These are phyloP conservation scores for Syngnathus scovelli DNA, from an alignment of 2,113 vertebrate species.

Conservation along the genomic window DNA sequence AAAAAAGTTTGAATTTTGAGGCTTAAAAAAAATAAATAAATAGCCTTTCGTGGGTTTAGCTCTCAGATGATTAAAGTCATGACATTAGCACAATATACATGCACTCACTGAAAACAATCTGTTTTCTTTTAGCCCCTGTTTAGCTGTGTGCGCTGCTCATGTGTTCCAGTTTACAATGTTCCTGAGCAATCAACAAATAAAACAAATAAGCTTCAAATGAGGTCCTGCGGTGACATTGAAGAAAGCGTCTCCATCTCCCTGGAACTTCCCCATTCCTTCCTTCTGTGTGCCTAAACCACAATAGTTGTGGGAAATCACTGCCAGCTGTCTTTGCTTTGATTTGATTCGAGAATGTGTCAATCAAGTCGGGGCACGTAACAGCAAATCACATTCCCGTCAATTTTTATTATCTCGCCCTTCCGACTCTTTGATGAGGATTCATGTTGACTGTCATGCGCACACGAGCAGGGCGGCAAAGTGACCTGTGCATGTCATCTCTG, in stretches of 20 bases:
- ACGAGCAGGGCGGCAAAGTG: constrained; percentile 29
- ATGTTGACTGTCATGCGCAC: constrained; percentile 43
- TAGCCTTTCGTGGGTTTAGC: not conserved
- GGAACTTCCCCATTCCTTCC: constrained; percentile 37
- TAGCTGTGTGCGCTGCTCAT: not conserved
- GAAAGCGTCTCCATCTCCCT: constrained; percentile 31
- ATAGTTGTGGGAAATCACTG: constrained; percentile 60
- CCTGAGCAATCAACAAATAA: constrained; percentile 21
- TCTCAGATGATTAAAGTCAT: not conserved
- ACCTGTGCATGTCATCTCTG: constrained; percentile 53
- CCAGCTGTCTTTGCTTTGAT: constrained; percentile 71
- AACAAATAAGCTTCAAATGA: constrained; percentile 45
- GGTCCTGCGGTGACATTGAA: constrained; percentile 28
- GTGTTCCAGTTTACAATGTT: constrained; percentile 3
- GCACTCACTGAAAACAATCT: not conserved
- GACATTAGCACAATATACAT: not conserved
- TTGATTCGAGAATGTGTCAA: constrained; percentile 66
- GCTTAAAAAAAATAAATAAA: no score
- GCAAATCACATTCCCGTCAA: constrained; percentile 58
- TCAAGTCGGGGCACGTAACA: constrained; percentile 49
- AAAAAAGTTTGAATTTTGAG: no score
- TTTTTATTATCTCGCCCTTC: constrained; percentile 51
- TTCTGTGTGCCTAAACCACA: constrained; percentile 54
- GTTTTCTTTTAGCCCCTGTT: not conserved
- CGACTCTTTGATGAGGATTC: constrained; percentile 39